Evolutionary conservation across 2,888 invertebrate species (phyloP).

Genomic region (Plusia festucae): DNA sequence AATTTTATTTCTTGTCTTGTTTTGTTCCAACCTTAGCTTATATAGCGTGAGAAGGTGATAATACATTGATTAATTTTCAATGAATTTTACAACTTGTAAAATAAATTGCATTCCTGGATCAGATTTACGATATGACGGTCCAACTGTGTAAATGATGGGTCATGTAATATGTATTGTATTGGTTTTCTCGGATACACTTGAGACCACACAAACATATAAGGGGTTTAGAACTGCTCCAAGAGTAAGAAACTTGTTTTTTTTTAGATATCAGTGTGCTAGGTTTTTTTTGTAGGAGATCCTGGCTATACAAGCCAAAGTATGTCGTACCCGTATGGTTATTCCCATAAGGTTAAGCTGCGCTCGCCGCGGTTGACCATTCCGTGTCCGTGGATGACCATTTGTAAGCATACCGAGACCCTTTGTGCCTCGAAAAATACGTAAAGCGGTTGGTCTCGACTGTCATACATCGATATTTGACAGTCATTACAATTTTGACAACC

Average conservation of each 20-base stretch:
- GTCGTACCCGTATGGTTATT: too few relatives aligned
- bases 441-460: too few relatives aligned
- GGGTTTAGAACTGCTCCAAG: neutral
- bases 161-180: constrained; percentile 20
- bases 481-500: too few relatives aligned
- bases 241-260: neutral
- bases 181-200: neutral
- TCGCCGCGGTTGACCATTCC: too few relatives aligned
- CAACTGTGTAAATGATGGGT: constrained; percentile 5
- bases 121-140: constrained; percentile 10
- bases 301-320: too few relatives aligned
- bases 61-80: constrained; percentile 30
- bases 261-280: too few relatives aligned
- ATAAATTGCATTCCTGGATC: constrained; percentile 24
- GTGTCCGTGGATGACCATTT: too few relatives aligned
- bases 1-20: neutral
- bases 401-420: too few relatives aligned
- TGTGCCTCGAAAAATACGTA: too few relatives aligned
- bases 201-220: neutral
- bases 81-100: constrained; percentile 18
- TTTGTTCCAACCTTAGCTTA: neutral
- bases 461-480: too few relatives aligned
- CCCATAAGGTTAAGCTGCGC: too few relatives aligned
- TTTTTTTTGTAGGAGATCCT: too few relatives aligned
- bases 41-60: constrained; percentile 25